These are phyloP conservation scores for Drosophila funebris DNA, from an alignment of 1,140 invertebrate species.

Conservation along the genomic window DNA sequence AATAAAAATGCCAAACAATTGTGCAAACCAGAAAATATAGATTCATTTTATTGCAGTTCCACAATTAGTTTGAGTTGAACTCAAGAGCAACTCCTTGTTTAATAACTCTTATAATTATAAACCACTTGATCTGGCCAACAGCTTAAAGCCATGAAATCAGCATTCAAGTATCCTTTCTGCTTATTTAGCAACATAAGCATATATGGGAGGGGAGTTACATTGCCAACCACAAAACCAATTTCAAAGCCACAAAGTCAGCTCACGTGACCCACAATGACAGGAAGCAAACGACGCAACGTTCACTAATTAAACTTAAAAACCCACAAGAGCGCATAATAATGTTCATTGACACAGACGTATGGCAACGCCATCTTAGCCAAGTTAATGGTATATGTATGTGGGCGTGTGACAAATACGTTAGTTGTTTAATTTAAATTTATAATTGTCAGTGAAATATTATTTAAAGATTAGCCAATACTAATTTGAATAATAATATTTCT, in stretches of 20 bases:
- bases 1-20: conserved; percentile 4
- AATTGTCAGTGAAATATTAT: too few species aligned
- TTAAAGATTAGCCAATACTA: too few species aligned
- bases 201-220: not conserved
- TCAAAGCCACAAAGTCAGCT: conserved; percentile 37
- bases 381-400: conserved; percentile 13
- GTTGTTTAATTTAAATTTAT: too few species aligned
- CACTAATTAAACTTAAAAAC: conserved; percentile 71
- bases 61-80: not conserved
- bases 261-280: not conserved
- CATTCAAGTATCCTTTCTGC: not conserved
- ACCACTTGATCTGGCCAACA: not conserved
- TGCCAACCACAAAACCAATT: conserved; percentile 62
- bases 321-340: conserved; percentile 53
- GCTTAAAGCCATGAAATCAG: conserved; percentile 2
- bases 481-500: too few species aligned
- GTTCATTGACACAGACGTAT: conserved; percentile 25
- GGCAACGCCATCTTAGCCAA: not conserved
- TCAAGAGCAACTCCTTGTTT: not conserved
- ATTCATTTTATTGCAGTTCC: not conserved
- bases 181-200: conserved; percentile 1
- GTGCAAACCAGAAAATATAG: not conserved
- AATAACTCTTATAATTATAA: not conserved
- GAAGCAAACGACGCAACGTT: not conserved
- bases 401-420: not conserved